These are phyloP conservation scores for Tenthredo notha DNA, from an alignment of 2,888 invertebrate genomes.

Conservation along the genomic window DNA sequence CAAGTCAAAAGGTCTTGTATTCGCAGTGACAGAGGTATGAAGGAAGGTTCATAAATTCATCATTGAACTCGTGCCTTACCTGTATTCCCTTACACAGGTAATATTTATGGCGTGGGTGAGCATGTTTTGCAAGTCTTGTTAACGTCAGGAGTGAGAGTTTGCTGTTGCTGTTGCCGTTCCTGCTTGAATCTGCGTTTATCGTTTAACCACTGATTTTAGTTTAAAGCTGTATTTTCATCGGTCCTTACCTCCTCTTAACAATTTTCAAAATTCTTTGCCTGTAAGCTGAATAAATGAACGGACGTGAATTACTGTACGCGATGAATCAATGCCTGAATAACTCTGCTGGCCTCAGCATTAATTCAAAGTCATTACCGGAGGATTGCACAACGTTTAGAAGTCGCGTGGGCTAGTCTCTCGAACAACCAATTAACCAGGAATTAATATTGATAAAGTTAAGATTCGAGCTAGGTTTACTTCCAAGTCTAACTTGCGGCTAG, in stretches of 20 bases:
- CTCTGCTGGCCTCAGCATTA: slow-evolving; percentile 30
- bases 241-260: background rate
- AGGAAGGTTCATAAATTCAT: slow-evolving; percentile 1
- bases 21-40: background rate
- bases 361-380: slow-evolving; percentile 46
- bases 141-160: slow-evolving; percentile 8
- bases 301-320: background rate
- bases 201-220: background rate
- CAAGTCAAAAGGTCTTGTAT: background rate
- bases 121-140: slow-evolving; percentile 15
- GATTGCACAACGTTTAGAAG: slow-evolving; percentile 26
- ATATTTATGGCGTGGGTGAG: slow-evolving; percentile 17
- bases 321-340: slow-evolving; percentile 36
- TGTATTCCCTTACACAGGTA: background rate
- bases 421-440: slow-evolving; percentile 33
- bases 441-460: slow-evolving; percentile 26
- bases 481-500: background rate
- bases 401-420: slow-evolving; percentile 29
- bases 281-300: background rate
- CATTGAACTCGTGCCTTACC: background rate
- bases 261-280: background rate
- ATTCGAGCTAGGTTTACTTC: background rate
- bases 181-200: background rate
- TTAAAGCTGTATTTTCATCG: background rate
- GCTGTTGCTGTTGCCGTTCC: background rate